Evolutionary conservation across 2,888 invertebrate genomes (phyloP), one percentile per base, ranked within the genome.

Genomic region (Platerodrilus igneus): DNA sequence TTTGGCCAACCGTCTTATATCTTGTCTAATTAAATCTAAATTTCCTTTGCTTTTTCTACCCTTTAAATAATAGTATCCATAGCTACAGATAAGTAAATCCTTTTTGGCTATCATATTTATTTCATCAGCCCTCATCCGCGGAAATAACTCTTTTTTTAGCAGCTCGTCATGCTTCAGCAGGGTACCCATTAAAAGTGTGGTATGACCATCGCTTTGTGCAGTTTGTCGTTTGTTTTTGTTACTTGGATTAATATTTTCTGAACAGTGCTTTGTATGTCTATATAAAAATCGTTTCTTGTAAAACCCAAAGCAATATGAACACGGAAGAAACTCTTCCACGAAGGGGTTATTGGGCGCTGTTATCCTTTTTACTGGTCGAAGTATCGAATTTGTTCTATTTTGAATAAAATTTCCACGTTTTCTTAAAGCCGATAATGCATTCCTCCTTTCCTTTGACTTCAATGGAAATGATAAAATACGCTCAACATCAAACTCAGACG

Each of bases 11-110:
- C 41, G 29, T 37, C 47, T 41, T 16, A 51, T 23, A 35, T 48
- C 42, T 41, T 43, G 41, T 36, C 45, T 29, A 4, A 47, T 49
- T 0, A 48, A 31, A 36, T 50, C 49, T 2, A 52, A 10, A 37
- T 52, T 49, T n/a, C 50, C 50, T 39, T 50, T 52, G 30, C 45
- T 51, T 41, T 27, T 15, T 17, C 49, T 16, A 10, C 44, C 49
- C 36, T 51, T 51, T 29, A 50, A 10, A 20, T 51, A 51, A 2
- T 46, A 48, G 29, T 45, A 51, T 3, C 34, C 52, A 28, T 49
- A 52, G 5, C 28, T 9, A 19, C 50, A 50, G 20, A 49, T 52
- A 6, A 48, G 21, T n/a, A 19, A 9, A 29, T 49, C 47, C 32
- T 37, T 47, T 27, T 35, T 35, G 3, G 13, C 25, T 2, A 20